Percentiles rank a stretch among this genome's conserved stretches.
Evolutionary conservation across 2,113 vertebrate genomes (phyloP).

Genomic region (Glareola pratincola): DNA sequence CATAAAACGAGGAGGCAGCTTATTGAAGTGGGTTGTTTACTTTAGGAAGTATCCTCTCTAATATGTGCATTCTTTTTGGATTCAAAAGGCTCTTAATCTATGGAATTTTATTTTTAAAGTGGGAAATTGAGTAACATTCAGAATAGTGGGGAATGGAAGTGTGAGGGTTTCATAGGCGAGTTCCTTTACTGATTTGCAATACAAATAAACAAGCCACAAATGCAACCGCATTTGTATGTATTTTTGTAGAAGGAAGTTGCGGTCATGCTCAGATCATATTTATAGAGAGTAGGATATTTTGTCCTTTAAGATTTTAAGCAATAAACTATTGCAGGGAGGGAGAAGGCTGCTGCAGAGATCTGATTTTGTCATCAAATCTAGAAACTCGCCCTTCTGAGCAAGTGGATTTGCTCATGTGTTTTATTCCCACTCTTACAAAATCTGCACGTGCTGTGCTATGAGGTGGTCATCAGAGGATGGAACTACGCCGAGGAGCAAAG

Average conservation of each 20-base stretch:
- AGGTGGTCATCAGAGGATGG: not conserved
- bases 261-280: not conserved
- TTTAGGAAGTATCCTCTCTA: not conserved
- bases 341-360: not conserved
- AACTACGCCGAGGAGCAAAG: not conserved
- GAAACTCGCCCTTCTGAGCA: not conserved
- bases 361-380: not conserved
- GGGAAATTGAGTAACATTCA: not conserved
- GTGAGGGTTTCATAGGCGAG: not conserved
- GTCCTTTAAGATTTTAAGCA: not conserved
- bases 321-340: not conserved
- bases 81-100: not conserved
- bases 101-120: constrained; percentile 21
- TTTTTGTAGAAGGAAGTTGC: not conserved
- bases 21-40: not conserved
- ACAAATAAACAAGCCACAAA: not conserved
- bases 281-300: not conserved
- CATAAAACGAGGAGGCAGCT: not conserved
- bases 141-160: not conserved
- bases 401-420: not conserved
- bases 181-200: constrained; percentile 18
- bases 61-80: not conserved
- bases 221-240: not conserved
- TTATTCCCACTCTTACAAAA: not conserved
- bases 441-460: not conserved